Conservation (phyloP, 1,140 invertebrate species). For the Cyphomyrmex costatus region DNA sequence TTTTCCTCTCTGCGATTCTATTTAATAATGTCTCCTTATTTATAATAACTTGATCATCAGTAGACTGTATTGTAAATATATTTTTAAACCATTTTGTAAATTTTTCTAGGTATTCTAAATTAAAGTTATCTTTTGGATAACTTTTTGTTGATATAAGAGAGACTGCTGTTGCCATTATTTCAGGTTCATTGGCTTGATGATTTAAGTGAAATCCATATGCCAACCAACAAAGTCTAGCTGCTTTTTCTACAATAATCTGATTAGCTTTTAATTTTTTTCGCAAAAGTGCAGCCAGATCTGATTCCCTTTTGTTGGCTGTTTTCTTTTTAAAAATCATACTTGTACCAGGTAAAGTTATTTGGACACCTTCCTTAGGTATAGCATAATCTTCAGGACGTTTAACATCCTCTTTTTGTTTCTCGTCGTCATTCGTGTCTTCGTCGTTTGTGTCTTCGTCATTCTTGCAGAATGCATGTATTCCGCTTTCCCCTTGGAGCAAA, state of each 20-base stretch:
- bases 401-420: constrained; percentile 66
- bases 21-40: constrained; percentile 86
- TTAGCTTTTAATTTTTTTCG: constrained; percentile 90
- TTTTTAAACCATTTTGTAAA: constrained; percentile 93
- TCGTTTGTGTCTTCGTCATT: no score
- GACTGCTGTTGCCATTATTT: constrained; percentile 90
- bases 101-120: constrained; percentile 92
- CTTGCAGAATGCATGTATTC: constrained; percentile 50
- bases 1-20: constrained; percentile 89
- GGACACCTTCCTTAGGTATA: constrained; percentile 90
- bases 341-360: constrained; percentile 88
- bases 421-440: constrained; percentile 83
- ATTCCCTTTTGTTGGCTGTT: constrained; percentile 91
- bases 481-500: constrained; percentile 75
- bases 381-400: constrained; percentile 66
- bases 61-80: constrained; percentile 87
- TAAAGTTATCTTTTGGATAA: constrained; percentile 91
- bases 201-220: constrained; percentile 94
- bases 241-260: constrained; percentile 94
- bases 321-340: constrained; percentile 85
- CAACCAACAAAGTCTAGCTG: constrained; percentile 93
- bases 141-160: constrained; percentile 91
- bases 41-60: constrained; percentile 80
- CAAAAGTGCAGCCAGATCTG: constrained; percentile 75
- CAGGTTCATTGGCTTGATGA: constrained; percentile 89